Conservation (phyloP, 2,888 invertebrate species). For the Bugulina stolonifera region DNA sequence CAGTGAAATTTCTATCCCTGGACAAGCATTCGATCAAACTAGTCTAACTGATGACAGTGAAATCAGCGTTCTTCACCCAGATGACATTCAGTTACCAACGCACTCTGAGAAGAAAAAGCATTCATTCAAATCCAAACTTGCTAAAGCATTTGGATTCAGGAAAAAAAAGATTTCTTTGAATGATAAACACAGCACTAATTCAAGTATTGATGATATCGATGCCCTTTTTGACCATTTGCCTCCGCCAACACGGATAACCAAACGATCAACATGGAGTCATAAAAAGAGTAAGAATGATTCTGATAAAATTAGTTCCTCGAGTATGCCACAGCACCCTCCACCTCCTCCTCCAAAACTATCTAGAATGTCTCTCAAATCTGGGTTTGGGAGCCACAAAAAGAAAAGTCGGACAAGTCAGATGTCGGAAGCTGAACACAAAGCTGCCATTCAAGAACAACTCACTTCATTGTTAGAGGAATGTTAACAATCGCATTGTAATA, state of each 20-base stretch:
- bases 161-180: not conserved
- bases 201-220: constrained; percentile 7
- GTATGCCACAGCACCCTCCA: not conserved
- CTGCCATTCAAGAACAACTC: not conserved
- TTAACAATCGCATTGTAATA: not conserved
- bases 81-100: not conserved
- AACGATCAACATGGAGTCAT: not conserved
- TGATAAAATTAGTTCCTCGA: not conserved
- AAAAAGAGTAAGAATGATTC: not conserved
- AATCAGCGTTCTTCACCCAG: not conserved
- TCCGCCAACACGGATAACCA: not conserved
- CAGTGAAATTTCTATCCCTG: not conserved
- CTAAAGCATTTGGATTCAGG: not conserved
- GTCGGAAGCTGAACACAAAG: not conserved
- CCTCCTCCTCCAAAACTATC: not conserved
- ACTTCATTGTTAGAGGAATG: not conserved
- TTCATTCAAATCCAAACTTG: not conserved
- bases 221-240: not conserved
- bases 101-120: not conserved
- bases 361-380: not conserved
- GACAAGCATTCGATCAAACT: not conserved
- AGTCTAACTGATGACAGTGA: not conserved
- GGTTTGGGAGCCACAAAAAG: not conserved
- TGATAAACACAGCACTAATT: not conserved
- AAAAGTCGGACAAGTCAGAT: not conserved